These are phyloP conservation scores for Drosophila melanocephala DNA, from an alignment of 2,888 invertebrate species.

Conservation along the genomic window DNA sequence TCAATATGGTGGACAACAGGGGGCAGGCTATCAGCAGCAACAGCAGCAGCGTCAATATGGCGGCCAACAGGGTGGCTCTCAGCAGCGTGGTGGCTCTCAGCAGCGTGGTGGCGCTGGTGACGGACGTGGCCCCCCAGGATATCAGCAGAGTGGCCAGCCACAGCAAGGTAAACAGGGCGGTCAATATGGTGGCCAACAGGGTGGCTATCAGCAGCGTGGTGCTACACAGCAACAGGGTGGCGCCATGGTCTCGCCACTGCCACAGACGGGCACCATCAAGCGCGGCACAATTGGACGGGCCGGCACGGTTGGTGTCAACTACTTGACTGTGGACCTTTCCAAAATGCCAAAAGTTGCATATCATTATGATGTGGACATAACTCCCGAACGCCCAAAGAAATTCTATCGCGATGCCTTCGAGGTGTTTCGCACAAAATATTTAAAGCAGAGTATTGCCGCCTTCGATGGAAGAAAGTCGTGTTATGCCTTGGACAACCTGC, in stretches of 20 bases:
- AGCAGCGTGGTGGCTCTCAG: not conserved
- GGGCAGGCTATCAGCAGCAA: slow-evolving; percentile 10
- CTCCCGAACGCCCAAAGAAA: slow-evolving; percentile 90
- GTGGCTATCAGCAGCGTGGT: slow-evolving; percentile 9
- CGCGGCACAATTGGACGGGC: slow-evolving; percentile 84
- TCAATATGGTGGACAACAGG: not conserved
- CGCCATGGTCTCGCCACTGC: slow-evolving; percentile 16
- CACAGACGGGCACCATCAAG: slow-evolving; percentile 48
- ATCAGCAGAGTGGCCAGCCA: too few species aligned
- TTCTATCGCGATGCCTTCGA: slow-evolving; percentile 87
- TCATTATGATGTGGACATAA: slow-evolving; percentile 94
- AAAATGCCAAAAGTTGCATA: slow-evolving; percentile 86
- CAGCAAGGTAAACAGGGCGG: too few species aligned
- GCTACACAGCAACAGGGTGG: slow-evolving; percentile 9
- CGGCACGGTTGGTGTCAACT: slow-evolving; percentile 88
- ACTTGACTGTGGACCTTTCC: slow-evolving; percentile 87
- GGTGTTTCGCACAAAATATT: slow-evolving; percentile 80
- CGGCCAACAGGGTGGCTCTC: too few species aligned
- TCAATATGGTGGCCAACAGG: too few species aligned
- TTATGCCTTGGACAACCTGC: slow-evolving; percentile 84
- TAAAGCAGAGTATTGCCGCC: slow-evolving; percentile 87
- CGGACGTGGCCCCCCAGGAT: too few species aligned
- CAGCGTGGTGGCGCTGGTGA: slow-evolving; percentile 11
- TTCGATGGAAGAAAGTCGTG: slow-evolving; percentile 91
- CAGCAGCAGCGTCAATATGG: not conserved